phyloP scores from a whole-genome alignment of 2,113 vertebrate species.

The Panthera uncia region DNA sequence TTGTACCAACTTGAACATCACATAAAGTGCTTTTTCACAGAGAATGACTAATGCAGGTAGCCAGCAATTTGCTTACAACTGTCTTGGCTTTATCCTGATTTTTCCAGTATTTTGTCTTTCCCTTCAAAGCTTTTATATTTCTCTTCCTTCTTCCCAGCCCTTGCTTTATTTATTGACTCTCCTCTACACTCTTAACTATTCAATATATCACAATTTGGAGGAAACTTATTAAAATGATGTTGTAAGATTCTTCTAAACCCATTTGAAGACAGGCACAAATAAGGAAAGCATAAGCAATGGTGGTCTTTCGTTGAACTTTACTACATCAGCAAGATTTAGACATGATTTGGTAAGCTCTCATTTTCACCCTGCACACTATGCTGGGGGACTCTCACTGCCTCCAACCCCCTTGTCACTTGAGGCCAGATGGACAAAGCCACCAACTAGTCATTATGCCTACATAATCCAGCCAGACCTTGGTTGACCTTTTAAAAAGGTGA shows the following conservation, averaged over 20 bases:
- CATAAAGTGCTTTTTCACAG: not conserved
- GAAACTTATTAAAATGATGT: slow-evolving; percentile 25
- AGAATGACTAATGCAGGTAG: not conserved
- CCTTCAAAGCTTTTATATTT: not conserved
- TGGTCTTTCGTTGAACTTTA: not conserved
- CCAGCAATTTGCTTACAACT: not conserved
- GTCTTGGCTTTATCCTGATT: not conserved
- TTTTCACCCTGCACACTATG: not conserved
- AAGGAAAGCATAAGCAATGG: not conserved
- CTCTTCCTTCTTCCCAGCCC: not conserved
- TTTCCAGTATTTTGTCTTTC: not conserved
- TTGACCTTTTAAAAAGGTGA: not conserved
- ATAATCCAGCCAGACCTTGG: not conserved
- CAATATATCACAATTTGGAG: not conserved
- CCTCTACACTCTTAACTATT: not conserved
- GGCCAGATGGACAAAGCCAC: not conserved
- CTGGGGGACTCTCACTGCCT: not conserved
- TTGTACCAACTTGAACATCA: not conserved
- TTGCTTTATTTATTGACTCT: not conserved
- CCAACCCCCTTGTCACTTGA: not conserved
- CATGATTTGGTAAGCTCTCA: not conserved
- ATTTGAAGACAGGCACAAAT: slow-evolving; percentile 1
- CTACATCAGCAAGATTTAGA: not conserved
- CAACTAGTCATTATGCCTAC: not conserved
- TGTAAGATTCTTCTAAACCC: not conserved